Conservation (phyloP, 92 coral and sea anemone genomes). For the Galaxea fascicularis region DNA sequence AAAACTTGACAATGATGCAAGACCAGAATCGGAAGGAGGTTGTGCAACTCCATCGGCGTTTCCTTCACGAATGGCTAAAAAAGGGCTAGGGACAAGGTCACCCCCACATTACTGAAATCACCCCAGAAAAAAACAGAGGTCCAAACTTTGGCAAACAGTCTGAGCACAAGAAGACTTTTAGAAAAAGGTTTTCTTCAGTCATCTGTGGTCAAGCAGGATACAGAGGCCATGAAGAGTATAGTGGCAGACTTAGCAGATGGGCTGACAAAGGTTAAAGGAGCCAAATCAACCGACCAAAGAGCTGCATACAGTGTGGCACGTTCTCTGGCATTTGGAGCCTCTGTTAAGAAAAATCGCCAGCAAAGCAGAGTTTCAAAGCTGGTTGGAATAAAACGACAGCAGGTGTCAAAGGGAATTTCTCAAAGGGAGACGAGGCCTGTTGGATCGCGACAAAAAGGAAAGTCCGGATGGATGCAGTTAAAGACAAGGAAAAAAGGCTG, state of each 20-base stretch:
- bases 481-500: slow-evolving; percentile 39
- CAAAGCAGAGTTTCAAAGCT: slow-evolving; percentile 32
- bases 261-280: slow-evolving; percentile 39
- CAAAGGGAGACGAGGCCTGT: slow-evolving; percentile 39
- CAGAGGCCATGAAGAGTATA: slow-evolving; percentile 47
- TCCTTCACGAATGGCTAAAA: slow-evolving; percentile 6
- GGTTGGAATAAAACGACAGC: slow-evolving; percentile 19
- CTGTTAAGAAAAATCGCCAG: slow-evolving; percentile 27
- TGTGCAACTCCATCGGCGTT: slow-evolving; percentile 34
- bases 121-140: slow-evolving; percentile 36
- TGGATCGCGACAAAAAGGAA: slow-evolving; percentile 45
- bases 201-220: slow-evolving; percentile 43
- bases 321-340: slow-evolving; percentile 41
- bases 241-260: slow-evolving; percentile 68
- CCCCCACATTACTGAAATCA: slow-evolving; percentile 5
- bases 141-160: slow-evolving; percentile 18
- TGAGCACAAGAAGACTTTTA: background rate
- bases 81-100: slow-evolving; percentile 35
- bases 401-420: slow-evolving; percentile 21
- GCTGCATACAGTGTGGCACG: slow-evolving; percentile 40
- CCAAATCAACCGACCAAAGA: slow-evolving; percentile 57
- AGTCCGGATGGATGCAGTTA: slow-evolving; percentile 33
- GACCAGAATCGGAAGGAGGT: slow-evolving; percentile 33
- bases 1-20: slow-evolving; percentile 13
- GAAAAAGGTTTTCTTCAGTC: slow-evolving; percentile 25